Evolutionary conservation across 2,113 vertebrate genomes (phyloP), one percentile per base, ranked within the genome.

Genomic region (Natator depressus): DNA sequence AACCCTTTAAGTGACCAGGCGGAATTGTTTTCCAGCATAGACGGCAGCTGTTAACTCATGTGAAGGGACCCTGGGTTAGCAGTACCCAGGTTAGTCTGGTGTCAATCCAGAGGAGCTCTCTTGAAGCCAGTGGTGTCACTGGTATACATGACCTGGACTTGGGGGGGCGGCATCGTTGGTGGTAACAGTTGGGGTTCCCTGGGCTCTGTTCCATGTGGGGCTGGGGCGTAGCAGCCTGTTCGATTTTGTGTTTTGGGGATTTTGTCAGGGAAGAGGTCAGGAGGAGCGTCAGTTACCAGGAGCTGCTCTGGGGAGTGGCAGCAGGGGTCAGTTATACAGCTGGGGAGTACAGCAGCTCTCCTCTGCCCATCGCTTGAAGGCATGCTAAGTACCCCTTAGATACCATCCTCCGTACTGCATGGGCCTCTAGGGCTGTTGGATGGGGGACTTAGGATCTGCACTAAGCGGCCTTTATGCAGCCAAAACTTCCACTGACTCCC

Each of bases 401-500:
- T 95, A 89, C 4, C 6, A 38, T 5, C 89, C 24, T 5, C 93
- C 16, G 85, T 85, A 89, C 91, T 80, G 1, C 10, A 85, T 65
- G 82, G 86, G 82, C 94, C 94, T 84, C 95, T 0, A 4, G 91
- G 94, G 42, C 75, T 78, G 42, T 85, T 95, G 95, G 94, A 97
- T 93, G 95, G 93, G 47, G 82, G 94, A 87, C 80, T 94, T 59
- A 62, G 88, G 93, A 93, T 93, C 90, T 75, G 95, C 95, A 84
- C 92, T 69, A 7, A 31, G 0, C 3, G 93, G 89, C 91, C 95
- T 91, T 89, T 96, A 76, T 90, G 92, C 88, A 95, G 80, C 92
- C 93, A 91, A 24, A 95, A 93, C 93, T 89, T 3, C 47, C 94
- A 95, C 83, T 87, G 87, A 53, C 95, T 97, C 88, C 96, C 93